Evolutionary conservation across 2,888 invertebrate species (phyloP).

Genomic region (Autographa gamma): DNA sequence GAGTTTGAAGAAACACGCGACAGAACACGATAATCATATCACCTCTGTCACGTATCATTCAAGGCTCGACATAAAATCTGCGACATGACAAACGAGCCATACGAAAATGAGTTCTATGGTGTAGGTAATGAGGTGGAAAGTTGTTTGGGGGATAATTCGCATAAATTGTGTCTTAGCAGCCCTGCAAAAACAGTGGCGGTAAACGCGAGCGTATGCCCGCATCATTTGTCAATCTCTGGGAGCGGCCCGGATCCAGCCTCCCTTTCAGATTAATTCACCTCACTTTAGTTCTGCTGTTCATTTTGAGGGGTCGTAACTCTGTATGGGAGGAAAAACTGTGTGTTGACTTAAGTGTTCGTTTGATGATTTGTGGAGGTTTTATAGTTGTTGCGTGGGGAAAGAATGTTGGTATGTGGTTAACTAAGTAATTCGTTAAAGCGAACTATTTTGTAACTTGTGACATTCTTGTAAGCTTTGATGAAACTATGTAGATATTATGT

Average conservation of each 20-base stretch:
- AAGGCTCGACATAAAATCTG: conserved; percentile 39
- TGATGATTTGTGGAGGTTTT: conserved; percentile 16
- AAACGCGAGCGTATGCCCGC: conserved; percentile 57
- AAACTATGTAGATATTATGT: too few relatives aligned
- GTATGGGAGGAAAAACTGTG: conserved; percentile 10
- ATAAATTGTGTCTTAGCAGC: conserved; percentile 50
- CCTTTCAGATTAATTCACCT: conserved; percentile 58
- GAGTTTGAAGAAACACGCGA: conserved; percentile 9
- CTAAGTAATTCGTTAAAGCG: background rate
- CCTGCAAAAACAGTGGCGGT: conserved; percentile 52
- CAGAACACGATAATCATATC: conserved; percentile 44
- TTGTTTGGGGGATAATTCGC: conserved; percentile 38
- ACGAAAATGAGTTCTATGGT: conserved; percentile 23
- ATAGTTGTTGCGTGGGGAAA: background rate
- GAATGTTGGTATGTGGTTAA: background rate
- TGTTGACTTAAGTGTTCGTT: conserved; percentile 27
- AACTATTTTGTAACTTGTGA: too few relatives aligned
- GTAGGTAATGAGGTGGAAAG: conserved; percentile 36
- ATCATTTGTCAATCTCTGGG: conserved; percentile 65
- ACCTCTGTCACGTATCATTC: conserved; percentile 33
- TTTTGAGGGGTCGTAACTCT: conserved; percentile 34
- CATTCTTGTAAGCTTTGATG: too few relatives aligned
- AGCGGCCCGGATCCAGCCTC: conserved; percentile 43
- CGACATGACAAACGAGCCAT: conserved; percentile 6
- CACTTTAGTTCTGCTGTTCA: conserved; percentile 59